phyloP scores from a whole-genome alignment of 2,113 vertebrate genomes.

The Boulengeromyrus knoepffleri region DNA sequence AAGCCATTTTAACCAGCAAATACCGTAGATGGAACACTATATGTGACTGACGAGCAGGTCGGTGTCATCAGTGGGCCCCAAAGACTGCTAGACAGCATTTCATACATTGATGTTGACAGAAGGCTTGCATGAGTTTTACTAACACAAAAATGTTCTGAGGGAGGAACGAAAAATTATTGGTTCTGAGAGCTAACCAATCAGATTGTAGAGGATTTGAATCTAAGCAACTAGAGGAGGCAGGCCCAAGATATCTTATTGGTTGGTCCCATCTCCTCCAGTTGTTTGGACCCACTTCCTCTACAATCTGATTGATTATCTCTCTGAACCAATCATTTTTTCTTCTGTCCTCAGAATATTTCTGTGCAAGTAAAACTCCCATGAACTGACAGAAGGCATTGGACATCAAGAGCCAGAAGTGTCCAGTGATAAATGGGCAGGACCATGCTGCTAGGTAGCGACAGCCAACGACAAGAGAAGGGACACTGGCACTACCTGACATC shows the following conservation, averaged over 20 bases:
- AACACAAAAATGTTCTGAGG: background rate
- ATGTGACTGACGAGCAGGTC: background rate
- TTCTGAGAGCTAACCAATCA: background rate
- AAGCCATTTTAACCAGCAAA: background rate
- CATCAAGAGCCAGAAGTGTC: background rate
- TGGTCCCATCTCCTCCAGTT: background rate
- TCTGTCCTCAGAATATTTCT: background rate
- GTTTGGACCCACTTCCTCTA: background rate
- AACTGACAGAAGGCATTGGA: background rate
- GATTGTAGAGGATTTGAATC: background rate
- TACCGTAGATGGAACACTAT: background rate
- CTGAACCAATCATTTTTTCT: background rate
- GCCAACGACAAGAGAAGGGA: background rate
- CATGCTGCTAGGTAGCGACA: background rate
- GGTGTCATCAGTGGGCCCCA: background rate
- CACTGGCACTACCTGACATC: background rate
- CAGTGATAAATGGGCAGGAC: background rate
- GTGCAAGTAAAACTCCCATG: background rate
- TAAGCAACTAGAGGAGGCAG: background rate
- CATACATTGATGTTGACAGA: background rate
- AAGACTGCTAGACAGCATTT: background rate
- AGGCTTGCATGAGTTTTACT: background rate
- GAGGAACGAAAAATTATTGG: background rate
- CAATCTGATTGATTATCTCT: background rate
- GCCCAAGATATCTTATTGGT: background rate